A percentile compares a stretch with the other conserved stretches of the same genome.
Evolutionary conservation across 2,113 vertebrate genomes (phyloP).

Genomic region (Colius striatus): DNA sequence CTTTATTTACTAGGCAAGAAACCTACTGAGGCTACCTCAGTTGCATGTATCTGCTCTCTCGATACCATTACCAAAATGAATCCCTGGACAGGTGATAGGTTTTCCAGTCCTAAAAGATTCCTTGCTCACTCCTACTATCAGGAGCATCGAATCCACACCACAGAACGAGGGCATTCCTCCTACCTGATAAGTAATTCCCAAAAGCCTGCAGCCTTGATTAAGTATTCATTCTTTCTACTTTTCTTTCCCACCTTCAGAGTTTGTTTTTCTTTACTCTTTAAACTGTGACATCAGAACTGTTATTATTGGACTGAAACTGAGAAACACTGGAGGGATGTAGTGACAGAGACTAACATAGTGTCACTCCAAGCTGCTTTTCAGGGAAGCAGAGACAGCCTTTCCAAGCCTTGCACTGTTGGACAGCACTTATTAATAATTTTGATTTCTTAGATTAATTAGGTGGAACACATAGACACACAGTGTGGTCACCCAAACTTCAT

Average conservation of each 20-base stretch:
- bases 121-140: accelerated
- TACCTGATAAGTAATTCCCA: background rate
- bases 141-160: background rate
- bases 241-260: background rate
- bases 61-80: background rate
- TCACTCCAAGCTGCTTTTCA: background rate
- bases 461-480: background rate
- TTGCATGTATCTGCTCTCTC: background rate
- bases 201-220: background rate
- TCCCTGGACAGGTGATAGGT: background rate
- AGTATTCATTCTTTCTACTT: background rate
- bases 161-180: background rate
- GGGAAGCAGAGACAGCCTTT: background rate
- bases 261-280: background rate
- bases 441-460: background rate
- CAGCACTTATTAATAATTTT: background rate
- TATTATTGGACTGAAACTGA: background rate
- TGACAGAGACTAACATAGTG: background rate
- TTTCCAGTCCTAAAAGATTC: background rate
- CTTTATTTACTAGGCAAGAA: background rate
- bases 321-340: background rate
- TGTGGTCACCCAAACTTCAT: background rate
- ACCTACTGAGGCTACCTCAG: background rate
- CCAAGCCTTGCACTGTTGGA: background rate
- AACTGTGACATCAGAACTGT: background rate